These are phyloP conservation scores for Heliconius ethilla DNA, from an alignment of 2,888 invertebrate species.

Conservation along the genomic window DNA sequence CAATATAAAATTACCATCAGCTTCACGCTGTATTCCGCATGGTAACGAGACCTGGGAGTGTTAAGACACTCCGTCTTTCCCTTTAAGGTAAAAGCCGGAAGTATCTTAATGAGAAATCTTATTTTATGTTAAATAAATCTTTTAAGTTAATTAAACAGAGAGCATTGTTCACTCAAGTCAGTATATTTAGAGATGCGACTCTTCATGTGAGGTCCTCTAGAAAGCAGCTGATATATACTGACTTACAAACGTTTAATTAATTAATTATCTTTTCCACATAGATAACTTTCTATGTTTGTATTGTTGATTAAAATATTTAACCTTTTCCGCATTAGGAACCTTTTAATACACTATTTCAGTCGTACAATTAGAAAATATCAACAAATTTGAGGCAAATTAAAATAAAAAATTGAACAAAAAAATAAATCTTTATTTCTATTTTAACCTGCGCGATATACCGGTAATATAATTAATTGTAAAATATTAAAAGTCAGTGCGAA, in stretches of 20 bases:
- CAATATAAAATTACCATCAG: no score
- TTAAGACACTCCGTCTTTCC: no score
- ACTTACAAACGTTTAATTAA: neutral
- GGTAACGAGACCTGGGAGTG: no score
- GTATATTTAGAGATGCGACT: neutral
- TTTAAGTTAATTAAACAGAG: neutral
- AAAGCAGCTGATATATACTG: neutral
- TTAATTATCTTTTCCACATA: neutral
- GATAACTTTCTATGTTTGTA: neutral
- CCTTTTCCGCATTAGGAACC: neutral
- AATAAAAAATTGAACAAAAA: neutral
- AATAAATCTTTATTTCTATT: neutral
- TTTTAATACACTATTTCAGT: no score
- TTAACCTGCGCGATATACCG: neutral
- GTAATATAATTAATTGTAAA: neutral
- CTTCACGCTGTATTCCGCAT: no score
- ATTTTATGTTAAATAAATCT: neutral
- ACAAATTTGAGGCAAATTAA: no score
- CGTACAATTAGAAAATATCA: no score
- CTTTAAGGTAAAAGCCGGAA: no score
- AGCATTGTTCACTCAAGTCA: neutral
- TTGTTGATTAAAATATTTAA: neutral
- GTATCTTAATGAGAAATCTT: neutral
- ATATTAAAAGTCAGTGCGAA: neutral
- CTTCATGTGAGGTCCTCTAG: neutral